Evolutionary conservation across 2,797 vertebrate genomes (phyloP).

Genomic region (Chaetophractus vellerosus): DNA sequence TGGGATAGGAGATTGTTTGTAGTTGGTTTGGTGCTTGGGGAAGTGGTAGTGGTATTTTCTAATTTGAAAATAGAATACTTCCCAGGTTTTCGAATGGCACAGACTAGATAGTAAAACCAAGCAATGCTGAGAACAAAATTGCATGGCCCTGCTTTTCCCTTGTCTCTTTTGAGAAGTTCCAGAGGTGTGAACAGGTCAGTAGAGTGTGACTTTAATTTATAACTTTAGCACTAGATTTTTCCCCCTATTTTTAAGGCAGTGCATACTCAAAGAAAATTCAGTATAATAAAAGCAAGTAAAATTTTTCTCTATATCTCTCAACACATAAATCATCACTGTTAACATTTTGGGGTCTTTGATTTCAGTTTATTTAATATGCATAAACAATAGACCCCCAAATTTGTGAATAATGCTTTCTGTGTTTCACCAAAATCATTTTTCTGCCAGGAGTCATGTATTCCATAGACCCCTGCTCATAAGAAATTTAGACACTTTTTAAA

Average conservation of each 20-base stretch:
- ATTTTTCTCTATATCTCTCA: not conserved
- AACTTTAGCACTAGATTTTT: not conserved
- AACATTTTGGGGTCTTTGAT: not conserved
- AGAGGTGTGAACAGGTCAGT: not conserved
- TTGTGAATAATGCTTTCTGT: not conserved
- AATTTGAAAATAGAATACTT: slow-evolving; percentile 66
- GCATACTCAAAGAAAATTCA: not conserved
- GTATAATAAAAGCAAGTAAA: not conserved
- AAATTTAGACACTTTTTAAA: not conserved
- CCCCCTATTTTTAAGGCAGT: slow-evolving; percentile 32
- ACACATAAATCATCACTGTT: not conserved
- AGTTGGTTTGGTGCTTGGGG: not conserved
- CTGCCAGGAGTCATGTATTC: not conserved
- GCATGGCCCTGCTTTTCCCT: not conserved
- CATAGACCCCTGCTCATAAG: not conserved
- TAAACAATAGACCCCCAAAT: not conserved
- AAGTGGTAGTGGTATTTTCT: not conserved
- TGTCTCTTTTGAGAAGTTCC: not conserved
- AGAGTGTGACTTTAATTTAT: slow-evolving; percentile 32
- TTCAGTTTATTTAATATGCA: slow-evolving; percentile 18
- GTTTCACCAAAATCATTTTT: not conserved
- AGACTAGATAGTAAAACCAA: not conserved
- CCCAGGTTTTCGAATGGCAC: not conserved
- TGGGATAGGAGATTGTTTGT: not conserved
- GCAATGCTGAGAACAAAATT: not conserved